Conservation (phyloP, 2,797 vertebrate genomes). For the Schizopygopsis pylzovi region DNA sequence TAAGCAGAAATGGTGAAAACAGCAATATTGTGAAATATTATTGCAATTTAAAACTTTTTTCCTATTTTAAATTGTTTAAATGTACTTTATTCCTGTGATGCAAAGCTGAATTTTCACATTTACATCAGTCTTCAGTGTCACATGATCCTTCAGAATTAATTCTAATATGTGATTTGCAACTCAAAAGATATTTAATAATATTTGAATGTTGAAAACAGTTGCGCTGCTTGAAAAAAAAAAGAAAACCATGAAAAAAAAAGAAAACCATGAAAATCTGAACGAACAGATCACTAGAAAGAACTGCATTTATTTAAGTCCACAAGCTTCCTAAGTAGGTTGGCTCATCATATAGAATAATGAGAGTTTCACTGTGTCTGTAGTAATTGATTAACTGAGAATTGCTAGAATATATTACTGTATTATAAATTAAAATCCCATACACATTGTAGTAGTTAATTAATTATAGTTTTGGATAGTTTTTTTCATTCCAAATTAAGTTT, state of each 20-base stretch:
- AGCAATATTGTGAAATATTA: not conserved
- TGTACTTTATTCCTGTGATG: not conserved
- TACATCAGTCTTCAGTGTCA: not conserved
- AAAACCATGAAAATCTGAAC: not conserved
- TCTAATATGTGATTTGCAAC: not conserved
- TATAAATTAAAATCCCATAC: too few species aligned
- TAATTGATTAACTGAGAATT: not conserved
- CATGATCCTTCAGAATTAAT: not conserved
- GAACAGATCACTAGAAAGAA: not conserved
- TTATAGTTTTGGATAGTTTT: not conserved
- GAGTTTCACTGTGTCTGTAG: not conserved
- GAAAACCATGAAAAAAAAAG: too few species aligned
- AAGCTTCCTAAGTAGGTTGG: not conserved
- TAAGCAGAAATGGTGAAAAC: not conserved
- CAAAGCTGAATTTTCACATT: not conserved
- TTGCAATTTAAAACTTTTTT: not conserved
- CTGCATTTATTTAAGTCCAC: not conserved
- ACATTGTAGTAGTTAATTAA: not conserved
- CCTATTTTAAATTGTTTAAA: too few species aligned
- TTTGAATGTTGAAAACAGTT: not conserved
- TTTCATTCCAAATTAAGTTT: slow-evolving; percentile 64
- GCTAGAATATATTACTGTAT: not conserved
- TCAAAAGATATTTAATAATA: not conserved
- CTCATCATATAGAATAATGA: not conserved
- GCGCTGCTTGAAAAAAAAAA: too few species aligned